phyloP scores from a whole-genome alignment of 1,140 invertebrate species.

The Myzus persicae region DNA sequence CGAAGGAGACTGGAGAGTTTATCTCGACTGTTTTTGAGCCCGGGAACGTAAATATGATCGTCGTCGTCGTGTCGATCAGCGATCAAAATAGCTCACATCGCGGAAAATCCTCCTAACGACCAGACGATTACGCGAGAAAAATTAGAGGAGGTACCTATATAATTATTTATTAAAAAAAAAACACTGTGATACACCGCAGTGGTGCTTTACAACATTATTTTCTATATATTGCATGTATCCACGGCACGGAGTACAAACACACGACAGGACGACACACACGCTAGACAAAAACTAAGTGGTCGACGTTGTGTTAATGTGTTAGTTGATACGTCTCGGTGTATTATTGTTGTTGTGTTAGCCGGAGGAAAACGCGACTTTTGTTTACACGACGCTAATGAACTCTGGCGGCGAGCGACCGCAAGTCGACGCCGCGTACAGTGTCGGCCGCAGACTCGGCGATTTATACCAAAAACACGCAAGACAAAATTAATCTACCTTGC shows the following conservation, averaged over 20 bases:
- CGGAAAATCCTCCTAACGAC: neutral
- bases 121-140: neutral
- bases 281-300: slow-evolving; percentile 1
- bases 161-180: neutral
- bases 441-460: neutral
- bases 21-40: neutral
- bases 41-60: neutral
- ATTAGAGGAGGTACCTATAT: neutral
- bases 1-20: neutral
- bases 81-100: neutral
- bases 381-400: slow-evolving; percentile 42
- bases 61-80: neutral
- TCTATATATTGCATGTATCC: neutral
- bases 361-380: slow-evolving; percentile 16
- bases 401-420: neutral
- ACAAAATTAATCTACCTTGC: neutral
- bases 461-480: neutral
- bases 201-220: neutral
- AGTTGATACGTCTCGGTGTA: neutral
- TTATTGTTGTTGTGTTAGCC: neutral
- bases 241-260: too few relatives aligned
- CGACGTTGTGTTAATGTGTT: neutral
- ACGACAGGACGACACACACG: neutral
- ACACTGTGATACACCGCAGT: neutral
- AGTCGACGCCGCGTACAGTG: neutral